Base-by-base conservation (phyloP, 2,113 vertebrate genomes). In the Anguilla rostrata region DNA sequence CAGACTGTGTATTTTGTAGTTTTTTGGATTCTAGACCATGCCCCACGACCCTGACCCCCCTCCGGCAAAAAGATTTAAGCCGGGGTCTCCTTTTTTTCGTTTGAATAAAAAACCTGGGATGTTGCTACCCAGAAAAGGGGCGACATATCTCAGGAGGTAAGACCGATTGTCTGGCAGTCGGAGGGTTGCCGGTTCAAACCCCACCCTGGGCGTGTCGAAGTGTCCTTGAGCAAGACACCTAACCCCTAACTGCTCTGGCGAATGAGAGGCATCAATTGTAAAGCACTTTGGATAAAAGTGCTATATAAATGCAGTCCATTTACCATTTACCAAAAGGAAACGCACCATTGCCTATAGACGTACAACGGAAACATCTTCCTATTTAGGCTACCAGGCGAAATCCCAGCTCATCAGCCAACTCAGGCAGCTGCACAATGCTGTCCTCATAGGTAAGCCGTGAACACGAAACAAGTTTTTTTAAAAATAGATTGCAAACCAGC, bases 321-420 rank as follows among this genome's bases (percentile, higher is more conserved):
- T n/a, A n/a, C n/a, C n/a, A n/a, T n/a, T n/a, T n/a, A n/a, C n/a
- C n/a, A n/a, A n/a, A n/a, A 87, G 94, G 92, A 75, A 94, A 94
- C 91, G 89, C 88, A 14, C 83, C 86, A 56, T 90, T 88, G 82
- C 90, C 94, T 0, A 85, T 94, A 90, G 97, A 97, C 40, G 88
- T 93, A 82, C 97, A 97, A 93, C 96, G 98, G 83, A 97, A 96
- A 88, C 94, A 93, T 18, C 96, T 99, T 11, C 98, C 98, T 0
- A 98, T 99, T 89, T 96, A n/a, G n/a, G n/a, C n/a, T n/a, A 97
- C 90, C 96, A 94, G 87, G 97, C 96, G 3, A 97, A 96, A 71
- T 94, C 94, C 0, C 92, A 95, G 84, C 95, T 99, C 2, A 91
- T 98, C 86, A 92, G 90, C 83, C 97, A 96, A 60, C 96, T 99